Percentiles rank a stretch among this genome's conserved stretches.
phyloP scores from a whole-genome alignment of 2,888 invertebrate species.

The Mythimna vitellina region DNA sequence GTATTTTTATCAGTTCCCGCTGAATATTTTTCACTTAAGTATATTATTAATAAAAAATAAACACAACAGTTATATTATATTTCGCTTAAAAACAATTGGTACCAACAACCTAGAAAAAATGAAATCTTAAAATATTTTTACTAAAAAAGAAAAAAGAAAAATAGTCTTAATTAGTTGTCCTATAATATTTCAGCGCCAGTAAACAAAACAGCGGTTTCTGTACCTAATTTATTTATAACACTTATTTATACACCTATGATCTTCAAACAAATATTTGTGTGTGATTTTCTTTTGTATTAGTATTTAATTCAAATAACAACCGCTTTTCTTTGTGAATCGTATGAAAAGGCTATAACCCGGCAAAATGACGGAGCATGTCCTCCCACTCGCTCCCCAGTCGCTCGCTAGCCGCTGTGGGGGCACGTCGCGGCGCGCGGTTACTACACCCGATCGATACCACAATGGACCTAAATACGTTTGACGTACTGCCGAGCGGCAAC shows the following conservation, averaged over 20 bases:
- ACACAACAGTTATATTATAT: not conserved
- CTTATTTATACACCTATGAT: not conserved
- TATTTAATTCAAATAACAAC: not conserved
- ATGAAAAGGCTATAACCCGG: constrained; percentile 2
- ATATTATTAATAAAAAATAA: no score
- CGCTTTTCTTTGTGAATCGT: not conserved
- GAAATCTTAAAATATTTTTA: no score
- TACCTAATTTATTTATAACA: not conserved
- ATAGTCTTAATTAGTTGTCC: not conserved
- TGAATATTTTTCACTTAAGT: not conserved
- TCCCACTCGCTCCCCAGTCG: constrained; percentile 17
- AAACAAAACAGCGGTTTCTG: not conserved
- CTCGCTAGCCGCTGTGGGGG: constrained; percentile 10
- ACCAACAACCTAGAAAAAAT: no score
- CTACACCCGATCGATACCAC: constrained; percentile 27
- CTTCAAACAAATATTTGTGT: not conserved
- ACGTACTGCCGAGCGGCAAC: constrained; percentile 17
- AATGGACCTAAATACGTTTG: constrained; percentile 14
- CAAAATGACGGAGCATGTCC: not conserved
- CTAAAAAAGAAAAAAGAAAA: not conserved
- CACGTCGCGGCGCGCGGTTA: constrained; percentile 18
- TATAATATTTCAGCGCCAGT: not conserved
- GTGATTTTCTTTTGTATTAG: not conserved
- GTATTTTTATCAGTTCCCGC: not conserved
- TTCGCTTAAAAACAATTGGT: no score